Evolutionary conservation across 1,140 invertebrate genomes (phyloP), one percentile per base, ranked within the genome.

Genomic region (Neelides sp.): DNA sequence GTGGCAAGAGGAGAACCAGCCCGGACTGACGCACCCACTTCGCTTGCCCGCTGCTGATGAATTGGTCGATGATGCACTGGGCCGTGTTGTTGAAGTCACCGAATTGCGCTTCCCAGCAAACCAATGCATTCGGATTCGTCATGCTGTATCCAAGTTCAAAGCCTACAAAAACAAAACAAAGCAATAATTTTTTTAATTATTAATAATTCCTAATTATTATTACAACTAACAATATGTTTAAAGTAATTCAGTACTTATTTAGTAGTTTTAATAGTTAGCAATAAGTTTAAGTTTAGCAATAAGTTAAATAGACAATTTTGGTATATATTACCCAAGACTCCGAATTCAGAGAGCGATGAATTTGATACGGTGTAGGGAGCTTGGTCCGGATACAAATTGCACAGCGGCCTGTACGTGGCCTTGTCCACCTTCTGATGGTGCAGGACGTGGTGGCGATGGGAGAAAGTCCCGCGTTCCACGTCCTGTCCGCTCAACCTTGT

Each of bases 71-170:
- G 64, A 98, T 95, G 69, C 90, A 93, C 68, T 99, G 96, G 24
- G 95, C 95, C n/a, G 90, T 97, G 68, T 99, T 98, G 67, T 83
- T 79, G 68, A 99, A 99, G 70, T 99, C 96, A 12, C 96, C 96
- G 70, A 99, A 99, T 68, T 99, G 85, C 15, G 93, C 95, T 72
- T 99, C 96, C 96, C 96, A 99, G 50, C 87, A 79, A 0, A 98
- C 91, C 43, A 99, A 68, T 1, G 94, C 87, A 72, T 98, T 96
- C 1, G 95, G 96, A 72, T 98, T 97, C 17, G 91, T 94, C 80
- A 97, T 91, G 0, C 92, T 95, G 70, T 94, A 98, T 30, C 94
- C 94, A 12, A 95, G 74, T 71, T 97, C 94, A 69, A 98, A 98
- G 35, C 90, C 85, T 78, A 58, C 20, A 44, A 5, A 39, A 8